A percentile compares a stretch with the other conserved stretches of the same genome.
Conservation (phyloP, 2,888 invertebrate species). For the Punctoribates punctum region DNA sequence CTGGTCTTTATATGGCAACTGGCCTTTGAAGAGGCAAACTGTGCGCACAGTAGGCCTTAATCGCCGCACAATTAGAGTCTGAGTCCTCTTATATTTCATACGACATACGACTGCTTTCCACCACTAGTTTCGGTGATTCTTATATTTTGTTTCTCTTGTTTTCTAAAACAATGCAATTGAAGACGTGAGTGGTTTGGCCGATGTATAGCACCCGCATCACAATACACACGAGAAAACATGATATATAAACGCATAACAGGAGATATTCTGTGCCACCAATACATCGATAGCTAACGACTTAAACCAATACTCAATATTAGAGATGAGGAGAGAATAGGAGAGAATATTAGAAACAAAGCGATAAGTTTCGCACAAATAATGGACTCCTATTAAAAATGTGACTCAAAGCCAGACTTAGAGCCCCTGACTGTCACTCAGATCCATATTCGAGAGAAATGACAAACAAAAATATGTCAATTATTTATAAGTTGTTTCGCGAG, state of each 20-base stretch:
- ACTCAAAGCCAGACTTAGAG: neutral
- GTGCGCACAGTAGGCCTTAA: neutral
- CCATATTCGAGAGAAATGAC: too few relatives aligned
- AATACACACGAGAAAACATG: neutral
- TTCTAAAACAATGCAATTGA: slow-evolving; percentile 19
- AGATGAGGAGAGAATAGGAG: too few relatives aligned
- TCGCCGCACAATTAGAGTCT: slow-evolving; percentile 30
- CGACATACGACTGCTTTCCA: neutral
- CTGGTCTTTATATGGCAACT: neutral
- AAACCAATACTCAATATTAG: slow-evolving; percentile 27
- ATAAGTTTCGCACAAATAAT: neutral
- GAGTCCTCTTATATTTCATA: slow-evolving; percentile 29
- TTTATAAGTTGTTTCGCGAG: too few relatives aligned
- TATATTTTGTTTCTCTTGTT: neutral
- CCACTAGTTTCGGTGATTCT: neutral
- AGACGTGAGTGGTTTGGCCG: slow-evolving; percentile 34
- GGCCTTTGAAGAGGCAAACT: neutral
- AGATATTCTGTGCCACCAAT: neutral
- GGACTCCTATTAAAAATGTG: neutral
- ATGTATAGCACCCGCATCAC: neutral
- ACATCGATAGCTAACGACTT: slow-evolving; percentile 20
- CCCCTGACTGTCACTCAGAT: slow-evolving; percentile 11
- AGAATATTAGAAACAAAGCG: neutral
- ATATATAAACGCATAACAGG: slow-evolving; percentile 19
- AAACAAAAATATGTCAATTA: too few relatives aligned